Evolutionary conservation across 2,113 vertebrate genomes (phyloP).

Genomic region (Macrotis lagotis): DNA sequence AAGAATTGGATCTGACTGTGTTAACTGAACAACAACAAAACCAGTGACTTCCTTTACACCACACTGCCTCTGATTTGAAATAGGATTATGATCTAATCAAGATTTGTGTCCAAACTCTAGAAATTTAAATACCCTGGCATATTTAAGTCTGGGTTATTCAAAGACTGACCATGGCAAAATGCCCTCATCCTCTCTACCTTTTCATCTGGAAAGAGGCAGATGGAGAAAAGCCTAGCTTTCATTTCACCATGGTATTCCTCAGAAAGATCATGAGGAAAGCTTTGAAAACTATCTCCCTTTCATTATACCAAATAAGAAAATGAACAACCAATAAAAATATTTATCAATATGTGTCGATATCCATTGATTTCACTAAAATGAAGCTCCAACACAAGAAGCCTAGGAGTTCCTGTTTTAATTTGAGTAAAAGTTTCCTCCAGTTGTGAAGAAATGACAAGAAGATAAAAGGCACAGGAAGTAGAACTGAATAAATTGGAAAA

Average conservation of each 20-base stretch:
- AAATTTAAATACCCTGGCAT: not conserved
- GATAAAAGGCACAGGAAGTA: conserved; percentile 20
- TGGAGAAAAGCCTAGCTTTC: not conserved
- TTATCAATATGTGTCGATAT: conserved; percentile 35
- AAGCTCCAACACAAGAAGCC: conserved; percentile 48
- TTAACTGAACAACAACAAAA: not conserved
- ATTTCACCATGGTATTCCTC: not conserved
- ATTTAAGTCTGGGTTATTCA: not conserved
- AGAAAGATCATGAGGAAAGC: conserved; percentile 1
- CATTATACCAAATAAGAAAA: conserved; percentile 43
- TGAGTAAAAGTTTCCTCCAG: conserved; percentile 41
- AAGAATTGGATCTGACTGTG: not conserved
- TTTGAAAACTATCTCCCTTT: conserved; percentile 51
- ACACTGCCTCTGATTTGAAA: not conserved
- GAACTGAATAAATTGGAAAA: not conserved
- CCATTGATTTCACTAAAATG: conserved; percentile 60
- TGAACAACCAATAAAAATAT: conserved; percentile 47
- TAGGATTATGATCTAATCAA: not conserved
- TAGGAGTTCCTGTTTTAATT: conserved; percentile 37
- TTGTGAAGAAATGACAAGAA: conserved; percentile 34
- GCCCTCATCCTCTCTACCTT: not conserved
- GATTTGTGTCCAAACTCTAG: not conserved
- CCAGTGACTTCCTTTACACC: not conserved
- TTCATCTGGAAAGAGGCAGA: not conserved
- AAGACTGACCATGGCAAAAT: not conserved